Evolutionary conservation across 2,113 vertebrate genomes (phyloP).

Genomic region (cattle (Bos taurus)): DNA sequence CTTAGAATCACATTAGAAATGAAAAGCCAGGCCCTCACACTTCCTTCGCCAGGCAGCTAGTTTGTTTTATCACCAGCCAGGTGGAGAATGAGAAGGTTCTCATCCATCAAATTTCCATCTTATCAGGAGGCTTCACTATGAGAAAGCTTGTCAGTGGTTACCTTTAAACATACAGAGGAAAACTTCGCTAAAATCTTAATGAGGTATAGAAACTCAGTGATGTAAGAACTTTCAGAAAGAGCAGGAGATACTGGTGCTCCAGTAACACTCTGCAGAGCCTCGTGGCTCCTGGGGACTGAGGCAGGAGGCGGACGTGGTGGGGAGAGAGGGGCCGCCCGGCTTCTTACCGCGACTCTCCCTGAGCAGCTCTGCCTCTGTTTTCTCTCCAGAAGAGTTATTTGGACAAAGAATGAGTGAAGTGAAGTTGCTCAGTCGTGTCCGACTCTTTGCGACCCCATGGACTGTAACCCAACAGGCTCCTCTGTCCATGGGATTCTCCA

Average conservation of each 20-base stretch:
- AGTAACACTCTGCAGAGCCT: rapidly evolving
- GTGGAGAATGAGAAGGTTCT: conserved; percentile 40
- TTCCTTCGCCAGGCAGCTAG: neutral
- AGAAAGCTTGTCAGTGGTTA: conserved; percentile 52
- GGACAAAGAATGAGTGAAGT: neutral
- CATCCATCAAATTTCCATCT: conserved; percentile 48
- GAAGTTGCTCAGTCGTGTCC: neutral
- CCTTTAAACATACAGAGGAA: conserved; percentile 61
- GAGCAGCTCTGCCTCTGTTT: neutral
- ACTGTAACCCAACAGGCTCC: neutral
- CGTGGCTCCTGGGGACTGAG: rapidly evolving
- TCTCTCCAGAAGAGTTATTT: neutral
- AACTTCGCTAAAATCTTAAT: conserved; percentile 52
- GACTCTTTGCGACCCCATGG: neutral
- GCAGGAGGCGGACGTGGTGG: rapidly evolving
- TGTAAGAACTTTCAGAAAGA: neutral
- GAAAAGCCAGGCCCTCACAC: neutral
- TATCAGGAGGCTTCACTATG: conserved; percentile 18
- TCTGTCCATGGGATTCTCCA: neutral
- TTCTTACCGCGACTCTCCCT: neutral
- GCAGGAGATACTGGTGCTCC: neutral
- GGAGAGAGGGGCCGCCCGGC: rapidly evolving
- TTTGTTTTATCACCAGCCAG: conserved; percentile 25
- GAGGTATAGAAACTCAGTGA: neutral
- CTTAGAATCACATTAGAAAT: conserved; percentile 46